Conservation (phyloP, 2,797 vertebrate species). For the Acanthopagrus latus region DNA sequence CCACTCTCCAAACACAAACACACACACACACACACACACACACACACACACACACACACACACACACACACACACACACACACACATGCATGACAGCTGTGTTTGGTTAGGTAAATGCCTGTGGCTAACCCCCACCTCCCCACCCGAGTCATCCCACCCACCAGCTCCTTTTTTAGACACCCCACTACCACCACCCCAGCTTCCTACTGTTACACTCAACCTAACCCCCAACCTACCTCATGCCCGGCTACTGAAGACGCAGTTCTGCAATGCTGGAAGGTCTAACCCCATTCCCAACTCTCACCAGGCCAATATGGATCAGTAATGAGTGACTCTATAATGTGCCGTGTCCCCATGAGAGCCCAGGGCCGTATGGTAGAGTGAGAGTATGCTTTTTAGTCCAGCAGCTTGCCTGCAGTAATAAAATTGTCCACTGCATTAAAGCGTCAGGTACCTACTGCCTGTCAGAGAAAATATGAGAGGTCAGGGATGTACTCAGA, state of each 20-base stretch:
- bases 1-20: slow-evolving; percentile 52
- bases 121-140: slow-evolving; percentile 57
- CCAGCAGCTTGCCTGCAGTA: slow-evolving; percentile 50
- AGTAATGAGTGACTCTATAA: slow-evolving; percentile 64
- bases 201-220: slow-evolving; percentile 66
- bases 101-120: slow-evolving; percentile 85
- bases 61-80: no score
- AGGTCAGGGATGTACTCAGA: slow-evolving; percentile 25
- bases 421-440: slow-evolving; percentile 70
- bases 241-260: slow-evolving; percentile 40
- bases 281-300: slow-evolving; percentile 53
- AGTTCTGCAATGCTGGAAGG: slow-evolving; percentile 36
- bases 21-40: neutral
- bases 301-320: slow-evolving; percentile 66
- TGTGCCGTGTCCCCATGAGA: slow-evolving; percentile 51
- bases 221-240: slow-evolving; percentile 29
- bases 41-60: no score
- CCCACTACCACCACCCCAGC: slow-evolving; percentile 12
- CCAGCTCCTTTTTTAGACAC: slow-evolving; percentile 66
- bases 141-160: slow-evolving; percentile 44
- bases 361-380: slow-evolving; percentile 38
- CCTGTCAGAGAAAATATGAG: slow-evolving; percentile 51
- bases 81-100: slow-evolving; percentile 73
- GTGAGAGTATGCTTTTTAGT: slow-evolving; percentile 66
- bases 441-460: slow-evolving; percentile 52